These are phyloP conservation scores for Centropristis striata DNA, from an alignment of 2,113 vertebrate genomes.

Conservation along the genomic window DNA sequence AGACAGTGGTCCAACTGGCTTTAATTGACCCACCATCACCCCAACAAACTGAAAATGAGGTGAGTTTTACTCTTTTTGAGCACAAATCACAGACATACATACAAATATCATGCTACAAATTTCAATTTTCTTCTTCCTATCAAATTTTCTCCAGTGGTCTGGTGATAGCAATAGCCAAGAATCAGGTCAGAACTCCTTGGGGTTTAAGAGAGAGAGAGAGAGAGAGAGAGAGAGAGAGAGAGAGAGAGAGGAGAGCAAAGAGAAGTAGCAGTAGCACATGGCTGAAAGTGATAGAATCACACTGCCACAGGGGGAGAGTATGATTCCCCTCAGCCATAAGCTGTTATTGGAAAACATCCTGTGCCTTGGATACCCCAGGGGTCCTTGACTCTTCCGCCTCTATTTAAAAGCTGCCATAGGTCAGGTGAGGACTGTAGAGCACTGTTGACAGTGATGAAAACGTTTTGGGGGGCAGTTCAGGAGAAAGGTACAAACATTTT, in stretches of 20 bases:
- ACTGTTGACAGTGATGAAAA: too few species aligned
- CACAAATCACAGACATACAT: slow-evolving; percentile 25
- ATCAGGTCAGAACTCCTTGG: slow-evolving; percentile 78
- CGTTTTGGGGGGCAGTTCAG: too few species aligned
- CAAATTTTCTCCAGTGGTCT: slow-evolving; percentile 59
- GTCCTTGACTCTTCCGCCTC: slow-evolving; percentile 54
- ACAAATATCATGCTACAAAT: slow-evolving; percentile 58
- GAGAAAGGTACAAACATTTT: too few species aligned
- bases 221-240: slow-evolving; percentile 32
- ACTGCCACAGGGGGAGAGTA: slow-evolving; percentile 65
- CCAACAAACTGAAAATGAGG: slow-evolving; percentile 84
- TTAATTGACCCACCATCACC: slow-evolving; percentile 79
- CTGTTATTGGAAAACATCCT: slow-evolving; percentile 80
- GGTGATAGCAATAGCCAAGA: slow-evolving; percentile 62
- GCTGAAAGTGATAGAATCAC: slow-evolving; percentile 78
- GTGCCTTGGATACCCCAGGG: slow-evolving; percentile 60
- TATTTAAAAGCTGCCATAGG: slow-evolving; percentile 72
- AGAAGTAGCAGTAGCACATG: slow-evolving; percentile 58
- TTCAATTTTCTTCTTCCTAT: slow-evolving; percentile 56
- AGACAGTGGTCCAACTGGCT: slow-evolving; percentile 87
- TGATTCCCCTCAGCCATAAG: slow-evolving; percentile 70
- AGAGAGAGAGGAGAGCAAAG: slow-evolving; percentile 31
- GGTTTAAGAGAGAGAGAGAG: slow-evolving; percentile 53
- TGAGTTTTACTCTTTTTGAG: slow-evolving; percentile 64
- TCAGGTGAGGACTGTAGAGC: slow-evolving; percentile 45